phyloP scores from a whole-genome alignment of 1,140 invertebrate species.

The Samia ricini region DNA sequence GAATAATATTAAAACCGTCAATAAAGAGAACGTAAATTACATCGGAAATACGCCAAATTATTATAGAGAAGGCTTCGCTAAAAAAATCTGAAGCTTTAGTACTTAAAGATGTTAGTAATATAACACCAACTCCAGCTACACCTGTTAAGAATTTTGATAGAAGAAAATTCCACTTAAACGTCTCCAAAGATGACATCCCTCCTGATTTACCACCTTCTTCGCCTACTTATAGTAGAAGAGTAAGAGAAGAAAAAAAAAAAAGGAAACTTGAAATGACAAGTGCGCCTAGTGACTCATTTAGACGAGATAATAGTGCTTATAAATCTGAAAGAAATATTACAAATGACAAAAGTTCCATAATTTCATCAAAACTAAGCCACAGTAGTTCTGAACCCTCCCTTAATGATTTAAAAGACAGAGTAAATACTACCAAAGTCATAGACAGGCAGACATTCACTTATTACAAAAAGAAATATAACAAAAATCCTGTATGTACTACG shows the following conservation, averaged over 20 bases:
- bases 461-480: constrained; percentile 27
- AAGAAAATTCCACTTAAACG: constrained; percentile 44
- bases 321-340: constrained; percentile 66
- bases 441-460: constrained; percentile 31
- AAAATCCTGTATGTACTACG: constrained; percentile 53
- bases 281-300: constrained; percentile 48
- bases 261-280: constrained; percentile 67
- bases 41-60: constrained; percentile 69
- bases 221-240: constrained; percentile 66
- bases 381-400: constrained; percentile 62
- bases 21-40: constrained; percentile 68
- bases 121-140: constrained; percentile 58
- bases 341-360: constrained; percentile 41
- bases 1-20: constrained; percentile 49
- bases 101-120: constrained; percentile 70
- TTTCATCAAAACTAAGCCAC: constrained; percentile 47
- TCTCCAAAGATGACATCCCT: constrained; percentile 52
- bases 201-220: constrained; percentile 62
- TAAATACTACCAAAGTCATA: constrained; percentile 42
- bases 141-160: constrained; percentile 52
- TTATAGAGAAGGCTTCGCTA: constrained; percentile 61
- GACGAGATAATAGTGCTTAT: constrained; percentile 53
- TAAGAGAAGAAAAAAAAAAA: constrained; percentile 69
- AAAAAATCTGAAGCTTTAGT: constrained; percentile 59
- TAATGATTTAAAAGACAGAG: constrained; percentile 54